These are phyloP conservation scores for Muscicapa striata DNA, from an alignment of 2,797 vertebrate genomes.

Conservation along the genomic window DNA sequence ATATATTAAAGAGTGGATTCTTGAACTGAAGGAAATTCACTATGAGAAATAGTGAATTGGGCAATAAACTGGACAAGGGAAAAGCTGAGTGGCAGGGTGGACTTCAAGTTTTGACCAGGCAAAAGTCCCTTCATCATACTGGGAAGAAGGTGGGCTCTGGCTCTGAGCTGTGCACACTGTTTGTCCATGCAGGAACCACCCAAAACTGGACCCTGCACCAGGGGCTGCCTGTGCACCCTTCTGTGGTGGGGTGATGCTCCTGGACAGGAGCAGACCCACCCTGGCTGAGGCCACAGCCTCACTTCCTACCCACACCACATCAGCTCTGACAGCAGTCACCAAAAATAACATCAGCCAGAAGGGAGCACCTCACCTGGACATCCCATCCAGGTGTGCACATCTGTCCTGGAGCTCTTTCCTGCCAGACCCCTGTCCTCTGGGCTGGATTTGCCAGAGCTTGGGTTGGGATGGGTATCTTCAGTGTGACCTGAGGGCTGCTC, in stretches of 20 bases:
- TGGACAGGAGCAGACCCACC: background rate
- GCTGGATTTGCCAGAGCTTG: background rate
- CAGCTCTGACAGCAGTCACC: background rate
- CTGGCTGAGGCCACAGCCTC: background rate
- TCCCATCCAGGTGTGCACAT: background rate
- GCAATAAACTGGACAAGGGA: rapidly evolving
- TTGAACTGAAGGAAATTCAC: background rate
- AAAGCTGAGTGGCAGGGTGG: background rate
- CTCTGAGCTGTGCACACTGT: background rate
- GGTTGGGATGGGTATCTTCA: background rate
- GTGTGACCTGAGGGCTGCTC: background rate
- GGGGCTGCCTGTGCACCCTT: background rate
- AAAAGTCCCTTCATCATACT: background rate
- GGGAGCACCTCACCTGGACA: background rate
- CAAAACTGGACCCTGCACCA: rapidly evolving
- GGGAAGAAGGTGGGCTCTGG: background rate
- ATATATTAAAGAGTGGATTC: background rate
- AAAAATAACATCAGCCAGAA: background rate
- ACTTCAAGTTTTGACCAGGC: background rate
- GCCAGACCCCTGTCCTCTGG: background rate
- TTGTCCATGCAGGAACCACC: background rate
- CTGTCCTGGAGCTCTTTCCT: background rate
- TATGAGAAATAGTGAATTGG: background rate
- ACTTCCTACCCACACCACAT: background rate
- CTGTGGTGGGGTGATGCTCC: background rate